Evolutionary conservation across 2,797 vertebrate genomes (phyloP).

Genomic region (Coregonus suidteri): DNA sequence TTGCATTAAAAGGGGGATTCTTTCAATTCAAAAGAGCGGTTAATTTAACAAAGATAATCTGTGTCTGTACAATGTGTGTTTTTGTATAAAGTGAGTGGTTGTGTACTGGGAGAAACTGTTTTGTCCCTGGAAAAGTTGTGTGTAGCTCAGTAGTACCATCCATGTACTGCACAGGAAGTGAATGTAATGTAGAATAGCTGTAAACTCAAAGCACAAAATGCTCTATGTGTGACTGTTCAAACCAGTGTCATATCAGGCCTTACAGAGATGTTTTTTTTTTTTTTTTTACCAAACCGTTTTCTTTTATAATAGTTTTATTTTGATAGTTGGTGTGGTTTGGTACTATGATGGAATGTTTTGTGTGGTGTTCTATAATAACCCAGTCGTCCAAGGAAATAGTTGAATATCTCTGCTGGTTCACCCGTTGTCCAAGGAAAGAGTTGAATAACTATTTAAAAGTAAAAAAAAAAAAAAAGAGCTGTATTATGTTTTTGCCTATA

Average conservation of each 20-base stretch:
- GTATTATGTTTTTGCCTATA: background rate
- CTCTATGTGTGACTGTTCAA: background rate
- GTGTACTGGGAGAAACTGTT: slow-evolving; percentile 13
- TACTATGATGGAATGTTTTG: background rate
- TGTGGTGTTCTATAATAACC: too few relatives aligned
- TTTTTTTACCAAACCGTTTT: background rate
- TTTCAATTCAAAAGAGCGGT: background rate
- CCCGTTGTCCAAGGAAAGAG: background rate
- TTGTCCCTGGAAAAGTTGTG: background rate
- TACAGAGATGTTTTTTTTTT: background rate
- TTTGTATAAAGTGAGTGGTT: slow-evolving; percentile 20
- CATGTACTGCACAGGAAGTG: background rate
- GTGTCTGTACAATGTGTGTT: slow-evolving; percentile 4
- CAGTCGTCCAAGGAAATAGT: background rate
- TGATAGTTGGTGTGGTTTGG: background rate
- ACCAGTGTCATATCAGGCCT: background rate
- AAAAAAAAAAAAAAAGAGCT: background rate
- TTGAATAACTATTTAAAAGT: too few relatives aligned
- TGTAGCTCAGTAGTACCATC: slow-evolving; percentile 4
- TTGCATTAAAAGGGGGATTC: background rate
- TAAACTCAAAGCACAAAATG: slow-evolving; percentile 8
- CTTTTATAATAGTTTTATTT: background rate
- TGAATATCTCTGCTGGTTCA: background rate
- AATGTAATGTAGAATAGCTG: background rate
- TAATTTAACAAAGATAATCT: background rate